A percentile compares a stretch with the other conserved stretches of the same genome.
phyloP scores from a whole-genome alignment of 2,797 vertebrate genomes.

The Diceros bicornis region DNA sequence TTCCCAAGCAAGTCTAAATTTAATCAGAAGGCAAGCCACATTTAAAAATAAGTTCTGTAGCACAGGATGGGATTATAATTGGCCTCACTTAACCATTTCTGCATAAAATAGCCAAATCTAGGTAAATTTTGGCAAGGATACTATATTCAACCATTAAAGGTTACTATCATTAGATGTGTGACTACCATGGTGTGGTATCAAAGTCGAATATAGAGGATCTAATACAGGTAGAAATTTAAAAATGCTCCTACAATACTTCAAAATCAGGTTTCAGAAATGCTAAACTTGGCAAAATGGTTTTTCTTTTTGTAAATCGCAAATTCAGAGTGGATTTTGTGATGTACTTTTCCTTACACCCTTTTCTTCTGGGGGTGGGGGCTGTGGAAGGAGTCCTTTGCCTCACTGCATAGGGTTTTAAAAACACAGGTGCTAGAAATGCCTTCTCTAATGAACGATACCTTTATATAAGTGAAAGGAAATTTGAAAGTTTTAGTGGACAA shows the following conservation, averaged over 20 bases:
- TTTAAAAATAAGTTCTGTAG: neutral
- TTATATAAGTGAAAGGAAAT: constrained; percentile 15
- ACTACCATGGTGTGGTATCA: neutral
- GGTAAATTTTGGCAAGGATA: neutral
- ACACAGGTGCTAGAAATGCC: neutral
- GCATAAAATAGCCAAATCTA: neutral
- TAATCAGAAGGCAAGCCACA: neutral
- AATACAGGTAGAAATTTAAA: neutral
- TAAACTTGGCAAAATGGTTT: neutral
- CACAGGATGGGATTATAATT: neutral
- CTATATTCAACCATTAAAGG: neutral
- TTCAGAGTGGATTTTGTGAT: neutral
- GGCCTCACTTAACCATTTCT: neutral
- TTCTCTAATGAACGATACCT: constrained; percentile 26
- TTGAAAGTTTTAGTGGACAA: neutral
- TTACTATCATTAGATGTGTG: neutral
- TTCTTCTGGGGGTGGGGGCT: neutral
- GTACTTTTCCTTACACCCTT: neutral
- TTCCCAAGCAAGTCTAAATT: neutral
- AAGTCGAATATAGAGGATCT: neutral
- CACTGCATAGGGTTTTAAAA: neutral
- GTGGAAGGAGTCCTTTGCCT: neutral
- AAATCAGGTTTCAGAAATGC: constrained; percentile 30
- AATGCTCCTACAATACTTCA: neutral
- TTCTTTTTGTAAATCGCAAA: neutral